Evolutionary conservation across 2,797 vertebrate species (phyloP).

Genomic region (Phalanger gymnotis): DNA sequence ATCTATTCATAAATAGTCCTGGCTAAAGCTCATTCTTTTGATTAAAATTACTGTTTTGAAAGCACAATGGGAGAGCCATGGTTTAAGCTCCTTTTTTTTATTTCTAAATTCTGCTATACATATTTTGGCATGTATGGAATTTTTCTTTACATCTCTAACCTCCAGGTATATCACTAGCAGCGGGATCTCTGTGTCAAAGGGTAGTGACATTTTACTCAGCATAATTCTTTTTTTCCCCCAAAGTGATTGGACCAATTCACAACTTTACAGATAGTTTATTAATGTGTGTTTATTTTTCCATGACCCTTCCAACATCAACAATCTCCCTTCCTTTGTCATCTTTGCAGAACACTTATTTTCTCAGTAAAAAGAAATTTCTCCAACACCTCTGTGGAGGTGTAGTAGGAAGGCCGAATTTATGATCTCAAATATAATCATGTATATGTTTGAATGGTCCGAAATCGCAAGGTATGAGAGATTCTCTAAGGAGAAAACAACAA

Average conservation of each 20-base stretch:
- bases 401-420: too few species aligned
- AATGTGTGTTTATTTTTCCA: not conserved
- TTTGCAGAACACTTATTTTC: too few species aligned
- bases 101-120: not conserved
- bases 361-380: too few species aligned
- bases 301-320: not conserved
- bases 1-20: not conserved
- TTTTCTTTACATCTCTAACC: not conserved
- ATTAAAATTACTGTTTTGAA: constrained; percentile 31
- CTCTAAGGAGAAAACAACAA: too few species aligned
- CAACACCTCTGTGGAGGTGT: too few species aligned
- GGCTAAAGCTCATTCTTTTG: not conserved
- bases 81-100: constrained; percentile 5
- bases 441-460: too few species aligned
- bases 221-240: not conserved
- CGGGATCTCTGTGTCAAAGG: not conserved
- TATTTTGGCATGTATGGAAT: not conserved
- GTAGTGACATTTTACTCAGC: not conserved
- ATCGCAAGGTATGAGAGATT: too few species aligned
- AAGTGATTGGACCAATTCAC: not conserved
- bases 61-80: not conserved
- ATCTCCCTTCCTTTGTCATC: too few species aligned
- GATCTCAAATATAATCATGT: too few species aligned
- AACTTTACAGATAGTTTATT: not conserved
- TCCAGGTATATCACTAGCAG: not conserved